These are phyloP conservation scores for Chaunax sp. DNA, from an alignment of 2,797 vertebrate species.

Conservation along the genomic window DNA sequence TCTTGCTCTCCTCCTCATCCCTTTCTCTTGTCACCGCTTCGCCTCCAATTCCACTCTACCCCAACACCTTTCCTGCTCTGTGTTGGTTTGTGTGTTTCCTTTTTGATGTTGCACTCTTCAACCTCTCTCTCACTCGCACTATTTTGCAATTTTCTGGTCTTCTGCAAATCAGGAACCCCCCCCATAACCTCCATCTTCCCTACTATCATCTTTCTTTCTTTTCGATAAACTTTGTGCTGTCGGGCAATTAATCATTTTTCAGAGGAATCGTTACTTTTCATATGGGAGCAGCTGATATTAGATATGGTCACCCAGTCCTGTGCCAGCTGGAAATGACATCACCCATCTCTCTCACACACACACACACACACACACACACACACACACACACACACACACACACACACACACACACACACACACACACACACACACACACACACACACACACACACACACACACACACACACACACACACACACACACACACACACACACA, in stretches of 20 bases:
- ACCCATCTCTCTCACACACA: conserved; percentile 19
- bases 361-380: no score
- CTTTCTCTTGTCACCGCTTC: conserved; percentile 54
- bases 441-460: no score
- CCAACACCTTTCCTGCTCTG: conserved; percentile 5
- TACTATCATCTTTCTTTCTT: conserved; percentile 36
- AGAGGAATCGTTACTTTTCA: conserved; percentile 53
- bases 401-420: no score
- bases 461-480: no score
- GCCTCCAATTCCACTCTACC: conserved; percentile 7
- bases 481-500: no score
- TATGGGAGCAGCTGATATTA: conserved; percentile 55
- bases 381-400: no score
- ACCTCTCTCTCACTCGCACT: conserved; percentile 39
- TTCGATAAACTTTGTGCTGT: conserved; percentile 61
- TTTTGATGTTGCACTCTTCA: conserved; percentile 15
- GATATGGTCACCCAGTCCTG: conserved; percentile 36
- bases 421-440: no score
- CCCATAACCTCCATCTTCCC: conserved; percentile 11
- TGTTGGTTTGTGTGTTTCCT: conserved; percentile 15
- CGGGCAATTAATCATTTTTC: conserved; percentile 67
- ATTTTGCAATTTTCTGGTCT: conserved; percentile 56
- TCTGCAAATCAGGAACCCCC: conserved; percentile 23
- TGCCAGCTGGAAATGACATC: conserved; percentile 62
- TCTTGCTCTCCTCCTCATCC: not conserved